These are phyloP conservation scores for Phrynosoma platyrhinos DNA, from an alignment of 2,113 vertebrate genomes.

Conservation along the genomic window DNA sequence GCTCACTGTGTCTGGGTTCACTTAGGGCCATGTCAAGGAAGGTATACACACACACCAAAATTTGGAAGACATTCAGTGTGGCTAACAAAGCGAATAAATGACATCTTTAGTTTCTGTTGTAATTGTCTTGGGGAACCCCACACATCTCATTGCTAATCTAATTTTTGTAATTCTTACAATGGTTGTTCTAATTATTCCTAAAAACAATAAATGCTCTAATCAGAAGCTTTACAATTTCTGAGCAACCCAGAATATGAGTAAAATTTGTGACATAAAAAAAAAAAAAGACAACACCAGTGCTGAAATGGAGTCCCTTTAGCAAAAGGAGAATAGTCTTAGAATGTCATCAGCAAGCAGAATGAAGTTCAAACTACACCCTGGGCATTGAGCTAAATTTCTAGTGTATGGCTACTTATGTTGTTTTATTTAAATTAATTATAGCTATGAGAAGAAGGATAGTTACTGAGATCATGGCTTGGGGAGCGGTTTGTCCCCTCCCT, in stretches of 20 bases:
- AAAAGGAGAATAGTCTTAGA: neutral
- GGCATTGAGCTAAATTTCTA: neutral
- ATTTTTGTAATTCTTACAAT: too few relatives aligned
- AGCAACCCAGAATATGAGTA: constrained; percentile 72
- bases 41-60: too few relatives aligned
- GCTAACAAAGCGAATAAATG: too few relatives aligned
- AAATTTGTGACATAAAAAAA: constrained; percentile 71
- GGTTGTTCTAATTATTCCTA: too few relatives aligned
- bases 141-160: too few relatives aligned
- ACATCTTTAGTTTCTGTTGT: too few relatives aligned
- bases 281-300: neutral
- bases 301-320: constrained; percentile 19
- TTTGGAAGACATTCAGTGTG: too few relatives aligned
- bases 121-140: too few relatives aligned
- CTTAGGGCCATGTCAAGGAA: too few relatives aligned
- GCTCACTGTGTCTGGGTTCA: too few relatives aligned
- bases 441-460: neutral
- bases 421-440: neutral
- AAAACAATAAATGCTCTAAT: too few relatives aligned
- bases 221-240: constrained; percentile 73
- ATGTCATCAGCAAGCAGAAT: constrained; percentile 43
- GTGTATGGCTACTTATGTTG: neutral
- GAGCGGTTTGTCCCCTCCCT: neutral
- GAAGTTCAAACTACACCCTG: neutral
- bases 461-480: neutral